Base-by-base conservation (phyloP, 1,140 invertebrate genomes). In the Drosophila malerkotliana region DNA sequence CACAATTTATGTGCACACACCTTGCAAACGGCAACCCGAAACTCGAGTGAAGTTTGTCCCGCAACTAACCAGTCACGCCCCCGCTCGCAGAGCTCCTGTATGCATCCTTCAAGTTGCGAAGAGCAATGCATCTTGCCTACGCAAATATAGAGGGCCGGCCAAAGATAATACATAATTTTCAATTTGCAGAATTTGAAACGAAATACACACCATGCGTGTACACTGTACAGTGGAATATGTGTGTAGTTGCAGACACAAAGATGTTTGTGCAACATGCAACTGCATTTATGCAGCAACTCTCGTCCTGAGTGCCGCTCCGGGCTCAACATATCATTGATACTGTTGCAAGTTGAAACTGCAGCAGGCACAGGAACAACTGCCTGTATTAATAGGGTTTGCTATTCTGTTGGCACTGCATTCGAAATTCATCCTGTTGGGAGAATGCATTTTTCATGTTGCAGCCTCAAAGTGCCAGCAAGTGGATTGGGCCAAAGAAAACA, bases 81-180 rank as follows among this genome's bases (percentile, higher is more conserved):
- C 41, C 28, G 21, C 5, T 14, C 49, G 14, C 30, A 12, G 26
- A 32, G 26, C 14, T 30, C 2, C 51, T 34, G 26, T 1, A 8
- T 4, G 39, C 44, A 30, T 24, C 30, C 44, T 49, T 15, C 26
- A 48, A 51, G 15, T 39, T 34, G 18, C 44, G 28, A 56, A 44
- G 67, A 64, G 74, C 74, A 81, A 85, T 87, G 69, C 82, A 78
- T 85, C 78, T 82, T 87, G 69, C 49, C 71, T 58, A 39, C 18
- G 44, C 78, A 85, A 85, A 85, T 78, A 85, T 72, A 82, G 62
- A 77, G 68, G 62, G 53, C 55, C 61, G 48, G 57, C 75, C 71
- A 87, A 88, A 81, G 84, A 87, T 88, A 82, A 72, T 77, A 88
- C 82, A 85, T 85, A 85, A 81, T 87, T 87, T 85, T 74, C 81